Base-by-base conservation (phyloP, 2,797 vertebrate species). In the Danio albolineatus region DNA sequence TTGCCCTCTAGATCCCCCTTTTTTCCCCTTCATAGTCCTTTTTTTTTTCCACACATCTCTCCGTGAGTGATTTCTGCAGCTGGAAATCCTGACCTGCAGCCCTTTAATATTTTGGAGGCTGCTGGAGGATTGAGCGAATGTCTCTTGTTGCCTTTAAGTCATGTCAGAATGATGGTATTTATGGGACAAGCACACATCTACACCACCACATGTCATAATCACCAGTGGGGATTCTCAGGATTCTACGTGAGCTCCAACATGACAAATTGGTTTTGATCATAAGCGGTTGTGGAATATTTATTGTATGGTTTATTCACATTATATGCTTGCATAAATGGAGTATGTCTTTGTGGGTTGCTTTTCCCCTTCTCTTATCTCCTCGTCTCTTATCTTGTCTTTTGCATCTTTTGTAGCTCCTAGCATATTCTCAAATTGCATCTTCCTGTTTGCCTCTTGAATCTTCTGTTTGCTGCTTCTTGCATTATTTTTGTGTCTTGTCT, bases 71-170 rank as follows among this genome's bases (percentile, higher is more conserved):
- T 76, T 65, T 76, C 19, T 17, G n/a, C 38, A 12, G 39, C 9
- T 44, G 39, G 56, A 67, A 74, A 62, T 73, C 51, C 16, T 78
- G 28, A 56, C 60, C 46, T 76, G 19, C 4, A 6, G 51, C 59
- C 16, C 4, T 48, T 44, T 14, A 69, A 59, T 57, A 57, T 57
- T 77, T 57, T 46, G 61, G 16, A 77, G 21, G 75, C 41, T 77
- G 44, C 59, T 75, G 36, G 28, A 64, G 8, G 48, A 75, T 64
- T 76, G 10, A 66, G 19, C 66, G 62, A 12, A 13, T 67, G 74
- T 65, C 41, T 56, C 53, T 48, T 57, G 43, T 10, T 77, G 62
- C 41, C 53, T 46, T 39, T 57, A 44, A 44, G 49, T 76, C 39
- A 56, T 54, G 60, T 44, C 39, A 64, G 17, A 65, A 54, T 54